A percentile compares a stretch with the other conserved stretches of the same genome.
Evolutionary conservation across 1,140 invertebrate species (phyloP).

Genomic region (roundworm (Caenorhabditis elegans)): WBcel235 BX284605.5:12751001-12751500

Average conservation of each 20-base stretch:
- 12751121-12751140: background rate
- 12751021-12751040: too few species aligned
- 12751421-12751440: background rate
- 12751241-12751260: constrained; percentile 17
- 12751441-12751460: constrained; percentile 2
- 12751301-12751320: background rate
- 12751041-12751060: background rate
- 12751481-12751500: constrained; percentile 16
- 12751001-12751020: background rate
- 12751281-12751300: background rate
- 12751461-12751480: constrained; percentile 10
- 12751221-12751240: background rate
- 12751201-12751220: background rate
- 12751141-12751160: background rate
- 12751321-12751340: background rate
- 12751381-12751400: background rate
- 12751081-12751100: background rate
- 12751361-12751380: background rate
- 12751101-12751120: constrained; percentile 6
- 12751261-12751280: background rate
- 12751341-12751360: background rate
- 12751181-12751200: background rate
- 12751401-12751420: background rate
- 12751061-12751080: background rate
- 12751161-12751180: background rate